These are phyloP conservation scores for Lophotriccus pileatus DNA, from an alignment of 2,797 vertebrate genomes.

Conservation along the genomic window DNA sequence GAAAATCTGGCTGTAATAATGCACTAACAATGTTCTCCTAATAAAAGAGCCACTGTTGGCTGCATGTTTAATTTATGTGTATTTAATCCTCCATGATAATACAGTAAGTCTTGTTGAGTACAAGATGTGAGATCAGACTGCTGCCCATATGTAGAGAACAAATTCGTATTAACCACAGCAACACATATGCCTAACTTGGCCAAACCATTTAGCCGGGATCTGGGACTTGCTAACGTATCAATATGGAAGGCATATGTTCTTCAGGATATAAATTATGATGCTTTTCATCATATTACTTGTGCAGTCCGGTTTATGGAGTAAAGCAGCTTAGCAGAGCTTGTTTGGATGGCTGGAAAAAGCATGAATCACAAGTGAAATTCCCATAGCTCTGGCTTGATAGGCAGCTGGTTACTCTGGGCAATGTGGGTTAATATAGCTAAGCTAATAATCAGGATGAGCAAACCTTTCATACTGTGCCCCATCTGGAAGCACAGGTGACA, in stretches of 20 bases:
- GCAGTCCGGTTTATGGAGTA: constrained; percentile 48
- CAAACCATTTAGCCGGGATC: constrained; percentile 44
- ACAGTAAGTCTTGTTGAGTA: constrained; percentile 48
- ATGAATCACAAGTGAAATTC: constrained; percentile 26
- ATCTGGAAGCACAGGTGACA: constrained; percentile 44
- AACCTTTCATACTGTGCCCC: neutral
- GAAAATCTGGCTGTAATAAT: constrained; percentile 51
- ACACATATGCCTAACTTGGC: constrained; percentile 41
- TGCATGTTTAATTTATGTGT: constrained; percentile 63
- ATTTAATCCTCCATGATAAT: constrained; percentile 66
- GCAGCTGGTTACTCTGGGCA: neutral
- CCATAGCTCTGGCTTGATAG: neutral
- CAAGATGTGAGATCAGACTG: constrained; percentile 51
- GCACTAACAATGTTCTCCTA: constrained; percentile 35
- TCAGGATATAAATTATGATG: constrained; percentile 48
- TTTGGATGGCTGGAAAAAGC: neutral
- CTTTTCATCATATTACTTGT: constrained; percentile 58
- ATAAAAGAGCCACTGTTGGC: constrained; percentile 53
- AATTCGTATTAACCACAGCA: constrained; percentile 64
- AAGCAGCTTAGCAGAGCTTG: constrained; percentile 6
- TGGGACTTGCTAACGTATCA: constrained; percentile 29
- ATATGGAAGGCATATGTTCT: constrained; percentile 69
- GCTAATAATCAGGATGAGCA: constrained; percentile 5
- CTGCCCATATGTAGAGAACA: constrained; percentile 66
- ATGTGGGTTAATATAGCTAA: neutral